Base-by-base conservation (phyloP, 2,113 vertebrate genomes). In the Psephotus haematonotus region DNA sequence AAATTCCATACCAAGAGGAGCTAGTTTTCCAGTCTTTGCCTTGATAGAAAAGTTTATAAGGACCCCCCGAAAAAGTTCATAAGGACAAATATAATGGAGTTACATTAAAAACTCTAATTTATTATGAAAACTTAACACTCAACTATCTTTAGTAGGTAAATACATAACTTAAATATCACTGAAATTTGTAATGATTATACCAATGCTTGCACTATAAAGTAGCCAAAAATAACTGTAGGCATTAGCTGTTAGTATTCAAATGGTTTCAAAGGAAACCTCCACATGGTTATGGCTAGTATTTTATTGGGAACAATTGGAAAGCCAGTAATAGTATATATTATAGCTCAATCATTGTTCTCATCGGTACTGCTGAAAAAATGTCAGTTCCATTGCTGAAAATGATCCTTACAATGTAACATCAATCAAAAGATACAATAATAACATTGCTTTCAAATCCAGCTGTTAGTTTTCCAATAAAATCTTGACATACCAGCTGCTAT, bases 391-490 rank as follows among this genome's bases (percentile, higher is more conserved):
- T 78, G 64, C 37, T 85, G 63, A 76, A 90, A 96, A 84, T 31
- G 44, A 84, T 65, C 49, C 65, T 86, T 72, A 46, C 44, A 88
- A 49, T 46, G 53, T 55, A 87, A 87, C 37, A 37, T 94, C 74
- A 82, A 81, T 80, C 35, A 64, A 78, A 94, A 84, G 63, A 88
- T n/a, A 49, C 14, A 71, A 86, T 64, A 93, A 83, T 5, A 95
- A 55, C 43, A 76, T 90, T 43, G 72, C 92, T 90, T 92, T 92
- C 57, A 88, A 82, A 89, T 72, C n/a, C 49, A 86, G 49, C 52
- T 90, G 33, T 71, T 92, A 88, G 68, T 60, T 95, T 95, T 84
- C 44, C 82, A 83, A 79, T 86, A 88, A 86, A 83, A 33, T 82
- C 25, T 46, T 35, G 41, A 59, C 41, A 76, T 2, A 89, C 11